A percentile compares a stretch with the other conserved stretches of the same genome.
Conservation (phyloP, 2,888 invertebrate species). For the Acanthopleura granulata region DNA sequence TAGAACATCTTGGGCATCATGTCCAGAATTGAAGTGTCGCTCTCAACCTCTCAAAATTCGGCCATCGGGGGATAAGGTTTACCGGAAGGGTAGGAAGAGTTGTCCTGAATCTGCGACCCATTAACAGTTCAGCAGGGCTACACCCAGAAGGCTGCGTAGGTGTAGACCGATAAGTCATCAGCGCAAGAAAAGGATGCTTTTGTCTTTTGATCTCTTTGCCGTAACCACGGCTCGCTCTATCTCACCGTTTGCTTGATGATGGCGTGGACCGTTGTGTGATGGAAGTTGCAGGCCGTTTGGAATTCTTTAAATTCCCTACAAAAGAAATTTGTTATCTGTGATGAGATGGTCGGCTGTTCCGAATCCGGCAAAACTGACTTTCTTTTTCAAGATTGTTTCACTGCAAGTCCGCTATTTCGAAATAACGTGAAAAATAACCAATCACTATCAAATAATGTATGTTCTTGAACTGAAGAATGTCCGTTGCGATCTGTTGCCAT, state of each 20-base stretch:
- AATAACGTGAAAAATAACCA: constrained; percentile 28
- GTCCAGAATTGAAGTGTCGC: constrained; percentile 18
- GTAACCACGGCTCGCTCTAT: constrained; percentile 22
- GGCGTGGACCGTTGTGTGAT: constrained; percentile 22
- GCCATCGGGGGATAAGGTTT: constrained; percentile 14
- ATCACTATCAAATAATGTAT: constrained; percentile 21
- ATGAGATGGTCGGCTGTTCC: too few relatives aligned
- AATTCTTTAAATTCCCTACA: constrained; percentile 21
- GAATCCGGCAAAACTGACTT: constrained; percentile 24
- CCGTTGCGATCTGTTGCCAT: constrained; percentile 26
- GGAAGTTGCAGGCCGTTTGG: constrained; percentile 6
- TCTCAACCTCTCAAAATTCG: not conserved
- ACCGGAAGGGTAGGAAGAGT: constrained; percentile 4
- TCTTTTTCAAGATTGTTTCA: constrained; percentile 23
- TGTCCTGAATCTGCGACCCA: constrained; percentile 14
- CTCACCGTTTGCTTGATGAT: constrained; percentile 24
- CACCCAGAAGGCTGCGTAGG: constrained; percentile 19
- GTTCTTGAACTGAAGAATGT: constrained; percentile 21
- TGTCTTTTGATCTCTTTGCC: constrained; percentile 27
- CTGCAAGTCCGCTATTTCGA: constrained; percentile 23
- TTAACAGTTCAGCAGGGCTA: constrained; percentile 19
- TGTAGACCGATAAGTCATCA: constrained; percentile 21
- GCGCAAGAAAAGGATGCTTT: constrained; percentile 18
- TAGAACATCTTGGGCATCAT: constrained; percentile 16
- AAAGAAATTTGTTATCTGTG: constrained; percentile 26